phyloP scores from a whole-genome alignment of 2,888 invertebrate genomes.

The Plebejus anna region DNA sequence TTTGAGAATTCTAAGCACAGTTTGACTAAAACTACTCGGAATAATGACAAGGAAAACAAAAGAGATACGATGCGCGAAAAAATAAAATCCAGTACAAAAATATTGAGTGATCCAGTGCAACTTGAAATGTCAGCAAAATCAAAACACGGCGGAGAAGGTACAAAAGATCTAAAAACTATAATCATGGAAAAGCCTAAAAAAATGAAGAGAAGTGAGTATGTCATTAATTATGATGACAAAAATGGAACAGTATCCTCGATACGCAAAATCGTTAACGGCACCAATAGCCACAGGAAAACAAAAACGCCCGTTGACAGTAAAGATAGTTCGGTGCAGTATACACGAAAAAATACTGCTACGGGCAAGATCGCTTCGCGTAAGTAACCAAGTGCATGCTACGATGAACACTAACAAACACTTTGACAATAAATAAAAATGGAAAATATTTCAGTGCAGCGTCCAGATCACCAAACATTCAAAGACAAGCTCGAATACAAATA shows the following conservation, averaged over 20 bases:
- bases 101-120: not conserved
- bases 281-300: conserved; percentile 53
- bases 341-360: conserved; percentile 50
- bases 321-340: conserved; percentile 52
- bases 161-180: conserved; percentile 34
- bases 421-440: conserved; percentile 59
- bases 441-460: conserved; percentile 73
- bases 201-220: conserved; percentile 60
- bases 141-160: conserved; percentile 35
- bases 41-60: conserved; percentile 25
- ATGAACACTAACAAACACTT: conserved; percentile 52
- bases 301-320: conserved; percentile 53
- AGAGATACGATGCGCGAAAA: not conserved
- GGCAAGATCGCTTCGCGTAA: conserved; percentile 70
- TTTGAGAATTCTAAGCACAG: conserved; percentile 4
- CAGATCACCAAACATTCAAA: conserved; percentile 57
- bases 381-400: conserved; percentile 66
- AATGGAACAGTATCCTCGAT: conserved; percentile 71
- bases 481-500: conserved; percentile 52
- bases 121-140: conserved; percentile 31
- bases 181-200: conserved; percentile 43
- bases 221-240: conserved; percentile 73
- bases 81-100: not conserved
- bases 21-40: not conserved
- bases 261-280: conserved; percentile 59